Evolutionary conservation across 2,113 vertebrate species (phyloP).

Genomic region (Psettodes erumei): DNA sequence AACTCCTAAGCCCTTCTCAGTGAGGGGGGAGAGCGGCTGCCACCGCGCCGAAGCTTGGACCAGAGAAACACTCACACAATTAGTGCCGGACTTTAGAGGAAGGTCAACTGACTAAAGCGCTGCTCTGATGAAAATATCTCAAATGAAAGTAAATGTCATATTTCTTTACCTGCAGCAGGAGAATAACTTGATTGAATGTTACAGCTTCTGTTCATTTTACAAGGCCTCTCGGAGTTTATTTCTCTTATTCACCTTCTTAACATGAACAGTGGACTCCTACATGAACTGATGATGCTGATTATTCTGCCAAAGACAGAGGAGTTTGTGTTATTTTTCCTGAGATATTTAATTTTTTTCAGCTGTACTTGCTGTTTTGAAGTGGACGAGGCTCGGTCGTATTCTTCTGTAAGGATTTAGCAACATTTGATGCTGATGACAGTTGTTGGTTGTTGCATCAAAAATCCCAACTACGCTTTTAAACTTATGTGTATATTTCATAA

Average conservation of each 20-base stretch:
- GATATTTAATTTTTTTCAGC: neutral
- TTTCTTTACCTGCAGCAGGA: constrained; percentile 9
- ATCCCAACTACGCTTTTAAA: too few relatives aligned
- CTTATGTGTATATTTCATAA: too few relatives aligned
- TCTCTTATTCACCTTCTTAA: neutral
- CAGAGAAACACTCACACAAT: constrained; percentile 26
- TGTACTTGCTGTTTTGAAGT: neutral
- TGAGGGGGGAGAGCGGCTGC: neutral
- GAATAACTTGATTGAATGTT: neutral
- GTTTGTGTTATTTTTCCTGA: neutral
- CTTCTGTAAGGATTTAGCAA: neutral
- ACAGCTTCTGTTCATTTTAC: neutral
- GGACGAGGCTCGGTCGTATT: neutral
- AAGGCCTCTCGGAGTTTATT: neutral
- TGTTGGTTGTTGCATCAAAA: too few relatives aligned
- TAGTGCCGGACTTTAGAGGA: constrained; percentile 46
- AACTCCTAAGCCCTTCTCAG: constrained; percentile 33
- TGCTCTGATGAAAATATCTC: constrained; percentile 44
- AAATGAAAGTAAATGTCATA: constrained; percentile 50
- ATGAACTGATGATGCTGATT: neutral
- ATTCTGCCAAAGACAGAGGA: neutral
- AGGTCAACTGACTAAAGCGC: constrained; percentile 48
- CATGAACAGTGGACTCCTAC: neutral
- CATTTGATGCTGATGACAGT: too few relatives aligned
- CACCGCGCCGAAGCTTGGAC: constrained; percentile 3